These are phyloP conservation scores for Cydia splendana DNA, from an alignment of 1,140 invertebrate genomes.

Conservation along the genomic window DNA sequence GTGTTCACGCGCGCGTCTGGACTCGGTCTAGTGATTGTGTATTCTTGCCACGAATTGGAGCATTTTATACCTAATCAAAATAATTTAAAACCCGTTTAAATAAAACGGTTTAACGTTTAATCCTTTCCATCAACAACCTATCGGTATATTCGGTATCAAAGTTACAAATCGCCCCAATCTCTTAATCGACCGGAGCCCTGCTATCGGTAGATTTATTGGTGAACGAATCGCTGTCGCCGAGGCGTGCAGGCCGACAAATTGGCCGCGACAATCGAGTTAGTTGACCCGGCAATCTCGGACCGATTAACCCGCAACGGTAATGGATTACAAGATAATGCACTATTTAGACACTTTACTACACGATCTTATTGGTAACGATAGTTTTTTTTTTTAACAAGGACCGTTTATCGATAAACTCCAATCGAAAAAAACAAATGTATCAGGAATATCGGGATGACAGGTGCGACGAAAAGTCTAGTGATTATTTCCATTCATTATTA, in stretches of 20 bases:
- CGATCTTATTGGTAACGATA: neutral
- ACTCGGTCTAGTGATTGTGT: too few species aligned
- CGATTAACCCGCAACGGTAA: slow-evolving; percentile 47
- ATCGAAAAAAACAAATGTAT: too few species aligned
- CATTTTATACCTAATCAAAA: too few species aligned
- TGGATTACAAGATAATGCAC: slow-evolving; percentile 22
- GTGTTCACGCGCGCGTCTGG: too few species aligned
- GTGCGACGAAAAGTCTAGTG: too few species aligned
- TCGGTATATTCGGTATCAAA: neutral
- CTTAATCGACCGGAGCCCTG: neutral
- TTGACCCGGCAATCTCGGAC: slow-evolving; percentile 68
- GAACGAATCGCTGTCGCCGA: slow-evolving; percentile 52
- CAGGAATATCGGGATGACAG: too few species aligned
- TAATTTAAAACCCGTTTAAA: neutral
- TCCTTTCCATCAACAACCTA: neutral
- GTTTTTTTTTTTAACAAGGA: neutral
- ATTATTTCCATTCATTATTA: too few species aligned
- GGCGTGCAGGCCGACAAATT: slow-evolving; percentile 61
- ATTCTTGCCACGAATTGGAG: too few species aligned
- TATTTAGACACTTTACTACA: neutral
- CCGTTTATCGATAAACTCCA: neutral
- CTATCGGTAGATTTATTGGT: slow-evolving; percentile 28
- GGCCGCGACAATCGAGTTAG: slow-evolving; percentile 74
- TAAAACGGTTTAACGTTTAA: neutral
- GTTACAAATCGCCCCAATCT: neutral